phyloP scores from a whole-genome alignment of 2,113 vertebrate genomes.

The Choloepus hoffmanni region DNA sequence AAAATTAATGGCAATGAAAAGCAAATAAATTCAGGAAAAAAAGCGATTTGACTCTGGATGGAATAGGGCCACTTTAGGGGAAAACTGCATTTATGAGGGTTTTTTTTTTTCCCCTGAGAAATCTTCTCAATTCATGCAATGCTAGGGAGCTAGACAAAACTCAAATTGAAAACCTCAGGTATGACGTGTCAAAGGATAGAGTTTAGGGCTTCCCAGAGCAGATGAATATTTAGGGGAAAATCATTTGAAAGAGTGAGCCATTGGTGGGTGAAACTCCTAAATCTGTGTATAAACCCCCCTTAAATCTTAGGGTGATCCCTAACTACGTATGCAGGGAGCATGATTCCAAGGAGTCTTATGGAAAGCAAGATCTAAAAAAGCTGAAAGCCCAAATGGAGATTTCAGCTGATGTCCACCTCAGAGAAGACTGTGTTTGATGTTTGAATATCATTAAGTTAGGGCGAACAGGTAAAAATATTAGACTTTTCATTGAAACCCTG shows the following conservation, averaged over 20 bases:
- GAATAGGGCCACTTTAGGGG: rapidly evolving
- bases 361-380: not conserved
- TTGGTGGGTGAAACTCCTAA: not conserved
- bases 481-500: too few species aligned
- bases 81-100: not conserved
- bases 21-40: not conserved
- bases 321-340: not conserved
- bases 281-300: not conserved
- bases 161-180: not conserved
- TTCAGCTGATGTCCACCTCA: not conserved
- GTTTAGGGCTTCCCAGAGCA: not conserved
- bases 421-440: not conserved
- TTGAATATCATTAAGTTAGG: not conserved
- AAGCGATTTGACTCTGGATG: not conserved
- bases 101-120: not conserved
- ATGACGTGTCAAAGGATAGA: not conserved
- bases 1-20: not conserved
- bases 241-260: not conserved
- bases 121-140: not conserved
- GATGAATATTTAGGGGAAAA: not conserved
- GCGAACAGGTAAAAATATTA: not conserved
- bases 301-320: not conserved
- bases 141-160: not conserved
- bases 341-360: not conserved
- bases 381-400: not conserved